These are phyloP conservation scores for Ectobius pallidus DNA, from an alignment of 2,888 invertebrate species.

Conservation along the genomic window DNA sequence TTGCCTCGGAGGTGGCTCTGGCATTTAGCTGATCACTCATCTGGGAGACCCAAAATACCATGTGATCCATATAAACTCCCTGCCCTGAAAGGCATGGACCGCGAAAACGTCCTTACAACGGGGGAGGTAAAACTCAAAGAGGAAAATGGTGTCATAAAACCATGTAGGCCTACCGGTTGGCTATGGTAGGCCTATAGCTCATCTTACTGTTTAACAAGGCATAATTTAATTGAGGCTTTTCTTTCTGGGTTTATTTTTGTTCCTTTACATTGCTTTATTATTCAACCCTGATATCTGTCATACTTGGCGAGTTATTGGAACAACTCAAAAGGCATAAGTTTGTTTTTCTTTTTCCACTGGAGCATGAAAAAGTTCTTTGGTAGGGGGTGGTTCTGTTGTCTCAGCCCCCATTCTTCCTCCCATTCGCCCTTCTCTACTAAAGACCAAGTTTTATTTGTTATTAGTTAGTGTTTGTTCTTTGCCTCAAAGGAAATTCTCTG, in stretches of 20 bases:
- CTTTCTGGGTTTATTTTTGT: not conserved
- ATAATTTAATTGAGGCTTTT: not conserved
- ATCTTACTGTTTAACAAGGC: constrained; percentile 6
- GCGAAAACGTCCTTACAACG: too few species aligned
- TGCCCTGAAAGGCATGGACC: too few species aligned
- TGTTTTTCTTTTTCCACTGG: constrained; percentile 5
- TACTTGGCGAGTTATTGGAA: not conserved
- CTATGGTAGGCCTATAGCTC: too few species aligned
- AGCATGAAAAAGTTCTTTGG: constrained; percentile 11
- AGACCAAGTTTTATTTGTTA: constrained; percentile 5
- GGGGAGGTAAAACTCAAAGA: too few species aligned
- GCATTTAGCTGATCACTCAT: too few species aligned
- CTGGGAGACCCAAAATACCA: too few species aligned
- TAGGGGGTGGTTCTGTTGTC: constrained; percentile 2
- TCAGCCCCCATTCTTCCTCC: not conserved
- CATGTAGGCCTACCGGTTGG: too few species aligned
- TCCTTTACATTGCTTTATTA: not conserved
- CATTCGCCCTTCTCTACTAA: not conserved
- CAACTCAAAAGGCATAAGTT: constrained; percentile 5
- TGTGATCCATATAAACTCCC: too few species aligned
- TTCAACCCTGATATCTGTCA: not conserved
- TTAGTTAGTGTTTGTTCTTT: constrained; percentile 4
- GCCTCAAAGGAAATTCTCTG: constrained; percentile 4
- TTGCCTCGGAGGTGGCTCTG: too few species aligned
- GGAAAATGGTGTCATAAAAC: too few species aligned